These are phyloP conservation scores for Tetragonisca angustula DNA, from an alignment of 2,888 invertebrate genomes.

Conservation along the genomic window DNA sequence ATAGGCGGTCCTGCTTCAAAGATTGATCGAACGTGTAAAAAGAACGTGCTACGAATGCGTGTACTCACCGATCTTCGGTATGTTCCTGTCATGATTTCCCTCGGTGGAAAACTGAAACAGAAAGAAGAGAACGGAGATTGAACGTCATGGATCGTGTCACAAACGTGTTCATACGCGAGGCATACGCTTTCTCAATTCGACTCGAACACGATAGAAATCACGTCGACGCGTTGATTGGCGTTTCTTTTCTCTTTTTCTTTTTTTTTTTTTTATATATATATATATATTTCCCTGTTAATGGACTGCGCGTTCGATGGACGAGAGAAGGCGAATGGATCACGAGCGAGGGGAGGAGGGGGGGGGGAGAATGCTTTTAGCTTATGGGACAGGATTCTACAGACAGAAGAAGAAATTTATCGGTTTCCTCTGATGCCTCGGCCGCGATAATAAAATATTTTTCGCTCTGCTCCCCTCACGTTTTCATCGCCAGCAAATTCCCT, in stretches of 20 bases:
- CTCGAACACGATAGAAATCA: background rate
- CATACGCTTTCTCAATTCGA: background rate
- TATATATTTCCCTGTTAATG: constrained; percentile 38
- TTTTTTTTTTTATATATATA: too few species aligned
- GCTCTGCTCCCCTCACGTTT: background rate
- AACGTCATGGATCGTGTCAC: background rate
- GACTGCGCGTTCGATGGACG: constrained; percentile 24
- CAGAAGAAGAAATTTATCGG: constrained; percentile 49
- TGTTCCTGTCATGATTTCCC: constrained; percentile 87
- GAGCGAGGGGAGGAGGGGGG: background rate
- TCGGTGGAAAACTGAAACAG: constrained; percentile 86
- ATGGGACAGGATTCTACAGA: constrained; percentile 14
- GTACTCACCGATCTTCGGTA: constrained; percentile 85
- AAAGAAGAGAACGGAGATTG: constrained; percentile 55
- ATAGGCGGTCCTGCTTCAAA: background rate
- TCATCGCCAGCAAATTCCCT: background rate
- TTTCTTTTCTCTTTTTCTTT: background rate
- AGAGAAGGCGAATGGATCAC: constrained; percentile 28
- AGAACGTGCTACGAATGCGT: constrained; percentile 7
- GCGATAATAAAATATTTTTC: constrained; percentile 41
- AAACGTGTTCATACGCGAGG: background rate
- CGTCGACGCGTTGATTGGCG: background rate
- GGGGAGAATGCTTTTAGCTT: constrained; percentile 42
- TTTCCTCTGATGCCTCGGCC: constrained; percentile 2
- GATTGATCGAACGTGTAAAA: background rate